Evolutionary conservation across 2,888 invertebrate species (phyloP), one percentile per base, ranked within the genome.

Genomic region (Apantesis nais): DNA sequence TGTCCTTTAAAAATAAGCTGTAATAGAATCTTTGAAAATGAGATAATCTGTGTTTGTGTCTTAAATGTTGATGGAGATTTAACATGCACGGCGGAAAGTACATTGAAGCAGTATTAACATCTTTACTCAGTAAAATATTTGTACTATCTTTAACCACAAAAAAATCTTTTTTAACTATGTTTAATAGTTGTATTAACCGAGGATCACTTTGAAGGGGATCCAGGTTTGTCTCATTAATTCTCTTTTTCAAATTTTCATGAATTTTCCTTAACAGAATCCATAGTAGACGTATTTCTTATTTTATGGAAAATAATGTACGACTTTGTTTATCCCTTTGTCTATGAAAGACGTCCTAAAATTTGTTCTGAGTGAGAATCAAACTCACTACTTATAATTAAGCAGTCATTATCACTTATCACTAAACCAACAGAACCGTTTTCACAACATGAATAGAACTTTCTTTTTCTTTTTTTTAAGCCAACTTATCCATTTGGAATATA

Each of bases 1-100:
- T 96, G 79, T 97, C 97, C 92, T 97, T 97, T 66, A 97, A 89
- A 88, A 96, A 97, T 37, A 97, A 90, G 73, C 96, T 97, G 78
- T 96, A 97, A 80, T 96, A 95, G 81, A 97, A 97, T 81, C 95
- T 90, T 65, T 95, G 96, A 75, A 95, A 92, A 83, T 97, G 97
- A 31, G 95, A 94, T n/a, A 97, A 89, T 78, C 97, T 95, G 83
- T 97, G 97, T 66, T 92, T 95, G 19, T 84, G 88, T 55, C 95
- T 86, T 58, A 97, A 86, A 67, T 90, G 89, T 70, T 85, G 83
- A 81, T 97, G 96, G 64, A 97, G 90, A 81, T 96, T 96, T 64
- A 93, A 86, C 97, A 97, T 97, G 76, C 97, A 97, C 0, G 96
- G 96, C 1, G 97, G 97, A 86, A 97, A 96, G 62, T 88, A 86